Evolutionary conservation across 1,140 invertebrate species (phyloP).

Genomic region (Drosophila pseudoananassae): DNA sequence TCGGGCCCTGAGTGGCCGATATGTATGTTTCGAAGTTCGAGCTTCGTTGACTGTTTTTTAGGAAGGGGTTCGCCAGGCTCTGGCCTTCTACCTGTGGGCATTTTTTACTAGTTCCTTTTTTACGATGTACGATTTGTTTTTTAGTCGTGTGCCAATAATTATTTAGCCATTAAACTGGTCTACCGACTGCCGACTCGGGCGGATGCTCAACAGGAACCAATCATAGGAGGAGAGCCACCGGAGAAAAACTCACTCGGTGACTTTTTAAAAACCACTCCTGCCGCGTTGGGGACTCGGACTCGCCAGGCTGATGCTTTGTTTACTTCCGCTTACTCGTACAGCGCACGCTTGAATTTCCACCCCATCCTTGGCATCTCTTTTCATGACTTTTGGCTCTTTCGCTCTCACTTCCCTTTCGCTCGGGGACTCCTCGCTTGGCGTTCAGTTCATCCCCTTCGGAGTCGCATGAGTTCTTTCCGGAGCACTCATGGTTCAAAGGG

Average conservation of each 20-base stretch:
- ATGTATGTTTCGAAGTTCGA: constrained; percentile 1
- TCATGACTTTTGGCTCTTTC: constrained; percentile 66
- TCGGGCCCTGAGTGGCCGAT: background rate
- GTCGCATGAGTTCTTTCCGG: constrained; percentile 37
- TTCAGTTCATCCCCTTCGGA: constrained; percentile 72
- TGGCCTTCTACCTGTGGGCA: constrained; percentile 48
- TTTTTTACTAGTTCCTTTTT: constrained; percentile 63
- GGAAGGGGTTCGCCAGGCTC: constrained; percentile 34
- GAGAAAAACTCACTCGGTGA: constrained; percentile 60
- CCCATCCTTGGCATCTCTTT: constrained; percentile 48
- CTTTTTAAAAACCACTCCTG: constrained; percentile 28
- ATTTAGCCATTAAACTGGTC: constrained; percentile 55
- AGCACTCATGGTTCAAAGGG: constrained; percentile 48
- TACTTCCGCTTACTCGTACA: constrained; percentile 71
- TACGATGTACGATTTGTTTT: constrained; percentile 57
- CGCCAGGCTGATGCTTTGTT: constrained; percentile 24
- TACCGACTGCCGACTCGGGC: constrained; percentile 4
- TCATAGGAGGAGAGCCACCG: too few relatives aligned
- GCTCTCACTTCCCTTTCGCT: constrained; percentile 46
- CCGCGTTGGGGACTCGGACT: constrained; percentile 5
- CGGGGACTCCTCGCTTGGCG: constrained; percentile 17
- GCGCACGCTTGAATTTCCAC: constrained; percentile 68
- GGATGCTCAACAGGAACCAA: constrained; percentile 59
- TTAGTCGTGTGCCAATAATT: constrained; percentile 77
- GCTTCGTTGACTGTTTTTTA: constrained; percentile 53